These are phyloP conservation scores for Druceiella hillmani DNA, from an alignment of 2,888 invertebrate genomes.

Conservation along the genomic window DNA sequence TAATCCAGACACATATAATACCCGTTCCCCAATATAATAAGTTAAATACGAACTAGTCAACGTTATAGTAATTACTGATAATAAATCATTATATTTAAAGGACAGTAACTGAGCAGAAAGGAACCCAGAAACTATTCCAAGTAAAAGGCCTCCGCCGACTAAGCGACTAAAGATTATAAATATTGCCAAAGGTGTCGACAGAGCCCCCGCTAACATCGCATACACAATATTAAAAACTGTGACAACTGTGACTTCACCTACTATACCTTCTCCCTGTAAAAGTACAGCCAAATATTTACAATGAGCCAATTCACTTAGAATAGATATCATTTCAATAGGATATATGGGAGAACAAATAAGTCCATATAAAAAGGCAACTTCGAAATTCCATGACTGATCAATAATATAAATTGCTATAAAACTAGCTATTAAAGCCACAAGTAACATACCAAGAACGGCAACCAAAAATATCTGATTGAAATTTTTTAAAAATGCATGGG, in stretches of 20 bases:
- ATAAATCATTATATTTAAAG: conserved; percentile 36
- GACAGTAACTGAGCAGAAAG: conserved; percentile 34
- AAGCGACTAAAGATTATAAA: conserved; percentile 35
- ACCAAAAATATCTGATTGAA: conserved; percentile 39
- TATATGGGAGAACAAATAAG: conserved; percentile 41
- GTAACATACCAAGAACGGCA: conserved; percentile 34
- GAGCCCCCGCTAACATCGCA: conserved; percentile 35
- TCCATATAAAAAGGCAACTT: conserved; percentile 37
- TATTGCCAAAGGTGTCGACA: conserved; percentile 34
- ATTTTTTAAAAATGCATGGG: conserved; percentile 40
- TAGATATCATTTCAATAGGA: conserved; percentile 39
- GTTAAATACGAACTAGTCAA: conserved; percentile 38
- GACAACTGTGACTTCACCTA: conserved; percentile 42
- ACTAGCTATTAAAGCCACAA: conserved; percentile 35
- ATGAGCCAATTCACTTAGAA: conserved; percentile 35
- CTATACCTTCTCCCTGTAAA: conserved; percentile 38
- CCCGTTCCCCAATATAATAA: conserved; percentile 42
- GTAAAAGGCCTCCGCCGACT: conserved; percentile 36
- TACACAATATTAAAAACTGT: conserved; percentile 39
- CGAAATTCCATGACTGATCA: conserved; percentile 36
- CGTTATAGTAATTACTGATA: conserved; percentile 38
- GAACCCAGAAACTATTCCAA: conserved; percentile 40
- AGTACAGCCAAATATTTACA: conserved; percentile 42
- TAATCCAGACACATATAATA: conserved; percentile 41
- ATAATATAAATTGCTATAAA: conserved; percentile 41